phyloP scores from a whole-genome alignment of 37 sponge, comb jelly and placozoan genomes.

The Beroe forskalii region DNA sequence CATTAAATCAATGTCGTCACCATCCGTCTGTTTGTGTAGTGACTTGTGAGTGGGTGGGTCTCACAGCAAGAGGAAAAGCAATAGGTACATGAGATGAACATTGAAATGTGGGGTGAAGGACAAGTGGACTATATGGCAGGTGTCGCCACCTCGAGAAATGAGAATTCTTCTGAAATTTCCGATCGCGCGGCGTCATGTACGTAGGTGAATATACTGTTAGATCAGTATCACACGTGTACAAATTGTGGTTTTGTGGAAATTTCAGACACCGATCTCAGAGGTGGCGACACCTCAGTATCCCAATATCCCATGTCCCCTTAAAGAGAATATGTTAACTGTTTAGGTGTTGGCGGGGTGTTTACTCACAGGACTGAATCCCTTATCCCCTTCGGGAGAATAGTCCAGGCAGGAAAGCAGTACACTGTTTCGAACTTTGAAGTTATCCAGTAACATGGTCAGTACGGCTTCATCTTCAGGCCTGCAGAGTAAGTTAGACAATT shows the following conservation, averaged over 20 bases:
- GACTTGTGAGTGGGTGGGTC: not conserved
- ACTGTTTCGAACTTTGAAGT: slow-evolving; percentile 18
- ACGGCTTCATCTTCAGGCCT: slow-evolving; percentile 42
- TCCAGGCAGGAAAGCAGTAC: slow-evolving; percentile 47
- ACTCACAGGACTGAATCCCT: slow-evolving; percentile 31
- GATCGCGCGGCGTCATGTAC: no score
- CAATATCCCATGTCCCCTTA: no score
- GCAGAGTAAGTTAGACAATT: not conserved
- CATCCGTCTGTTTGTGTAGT: not conserved
- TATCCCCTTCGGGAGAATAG: slow-evolving; percentile 20
- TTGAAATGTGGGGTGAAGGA: not conserved
- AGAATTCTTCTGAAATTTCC: no score
- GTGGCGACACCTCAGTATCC: no score
- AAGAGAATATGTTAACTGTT: no score
- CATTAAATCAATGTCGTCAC: not conserved
- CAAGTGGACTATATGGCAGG: not conserved
- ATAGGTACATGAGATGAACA: not conserved
- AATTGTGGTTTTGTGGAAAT: no score
- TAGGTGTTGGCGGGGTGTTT: no score
- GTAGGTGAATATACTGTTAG: no score
- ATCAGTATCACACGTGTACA: no score
- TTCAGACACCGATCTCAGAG: no score
- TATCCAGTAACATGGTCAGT: slow-evolving; percentile 37
- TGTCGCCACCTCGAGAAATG: no score
- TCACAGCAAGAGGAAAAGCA: not conserved